A percentile compares a stretch with the other conserved stretches of the same genome.
Conservation (phyloP, 1,140 invertebrate genomes). For the Macrosteles quadrilineatus region DNA sequence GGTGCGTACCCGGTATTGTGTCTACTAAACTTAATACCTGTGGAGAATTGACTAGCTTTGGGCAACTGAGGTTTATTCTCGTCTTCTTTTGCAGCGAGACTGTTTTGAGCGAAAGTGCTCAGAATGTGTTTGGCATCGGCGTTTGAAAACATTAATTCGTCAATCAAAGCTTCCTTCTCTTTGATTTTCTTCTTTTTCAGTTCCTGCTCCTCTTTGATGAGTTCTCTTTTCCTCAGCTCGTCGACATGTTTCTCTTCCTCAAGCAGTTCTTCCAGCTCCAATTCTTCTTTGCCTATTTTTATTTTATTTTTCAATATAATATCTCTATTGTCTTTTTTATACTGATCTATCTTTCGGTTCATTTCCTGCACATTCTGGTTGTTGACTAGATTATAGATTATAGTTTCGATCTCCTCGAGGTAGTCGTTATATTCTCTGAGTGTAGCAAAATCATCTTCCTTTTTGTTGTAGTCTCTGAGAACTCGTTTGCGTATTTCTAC, state of each 20-base stretch:
- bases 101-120: slow-evolving; percentile 71
- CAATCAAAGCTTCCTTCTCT: slow-evolving; percentile 87
- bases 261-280: slow-evolving; percentile 85
- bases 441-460: slow-evolving; percentile 83
- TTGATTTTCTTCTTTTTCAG: slow-evolving; percentile 80
- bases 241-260: slow-evolving; percentile 61
- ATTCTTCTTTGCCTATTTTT: slow-evolving; percentile 58
- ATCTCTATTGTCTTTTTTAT: slow-evolving; percentile 92
- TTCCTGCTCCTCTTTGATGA: slow-evolving; percentile 63
- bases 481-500: slow-evolving; percentile 91
- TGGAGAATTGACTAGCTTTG: slow-evolving; percentile 72
- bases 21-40: slow-evolving; percentile 74
- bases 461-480: slow-evolving; percentile 88
- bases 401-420: slow-evolving; percentile 86
- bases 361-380: slow-evolving; percentile 89
- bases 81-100: slow-evolving; percentile 66
- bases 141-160: slow-evolving; percentile 92
- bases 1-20: slow-evolving; percentile 49
- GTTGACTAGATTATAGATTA: slow-evolving; percentile 91
- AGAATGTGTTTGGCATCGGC: slow-evolving; percentile 86
- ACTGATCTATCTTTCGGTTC: slow-evolving; percentile 87
- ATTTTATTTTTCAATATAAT: slow-evolving; percentile 85
- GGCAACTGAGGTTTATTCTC: slow-evolving; percentile 46
- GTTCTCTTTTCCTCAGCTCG: slow-evolving; percentile 46
- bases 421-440: slow-evolving; percentile 91